phyloP scores from a whole-genome alignment of 92 coral and sea anemone genomes.

The Isaurus tuberculatus region DNA sequence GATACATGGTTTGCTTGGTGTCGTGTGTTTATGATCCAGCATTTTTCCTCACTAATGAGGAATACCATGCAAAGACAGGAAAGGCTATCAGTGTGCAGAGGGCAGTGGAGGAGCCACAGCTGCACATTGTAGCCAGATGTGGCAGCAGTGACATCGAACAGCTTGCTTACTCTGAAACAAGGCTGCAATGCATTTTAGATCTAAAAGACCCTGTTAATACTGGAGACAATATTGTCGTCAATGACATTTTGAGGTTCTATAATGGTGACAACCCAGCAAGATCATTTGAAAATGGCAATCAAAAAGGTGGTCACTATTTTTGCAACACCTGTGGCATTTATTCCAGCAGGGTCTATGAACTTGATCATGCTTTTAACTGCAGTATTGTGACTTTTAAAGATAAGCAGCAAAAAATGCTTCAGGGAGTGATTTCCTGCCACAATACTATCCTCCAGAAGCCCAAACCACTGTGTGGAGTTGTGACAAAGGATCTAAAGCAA shows the following conservation, averaged over 20 bases:
- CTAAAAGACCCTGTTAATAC: slow-evolving; percentile 9
- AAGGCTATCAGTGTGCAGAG: slow-evolving; percentile 52
- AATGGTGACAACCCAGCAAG: slow-evolving; percentile 66
- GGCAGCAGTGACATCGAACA: slow-evolving; percentile 65
- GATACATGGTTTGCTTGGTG: slow-evolving; percentile 53
- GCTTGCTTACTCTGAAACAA: slow-evolving; percentile 59
- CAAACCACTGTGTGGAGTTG: slow-evolving; percentile 36
- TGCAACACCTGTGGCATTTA: slow-evolving; percentile 57
- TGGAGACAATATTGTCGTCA: background rate
- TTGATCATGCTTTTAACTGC: slow-evolving; percentile 57
- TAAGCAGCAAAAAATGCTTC: slow-evolving; percentile 35
- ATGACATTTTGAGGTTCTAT: slow-evolving; percentile 44
- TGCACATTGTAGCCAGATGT: slow-evolving; percentile 62
- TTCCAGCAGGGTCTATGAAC: slow-evolving; percentile 41
- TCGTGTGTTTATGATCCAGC: slow-evolving; percentile 54
- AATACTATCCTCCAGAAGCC: slow-evolving; percentile 32
- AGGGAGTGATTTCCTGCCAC: slow-evolving; percentile 26
- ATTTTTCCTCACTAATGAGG: slow-evolving; percentile 41
- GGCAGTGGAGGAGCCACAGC: slow-evolving; percentile 57
- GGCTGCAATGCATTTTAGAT: slow-evolving; percentile 45
- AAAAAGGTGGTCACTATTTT: slow-evolving; percentile 61
- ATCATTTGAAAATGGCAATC: slow-evolving; percentile 59
- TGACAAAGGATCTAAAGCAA: slow-evolving; percentile 43
- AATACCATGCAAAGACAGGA: slow-evolving; percentile 54
- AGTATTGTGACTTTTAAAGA: slow-evolving; percentile 36